phyloP scores from a whole-genome alignment of 2,888 invertebrate genomes.

The Lumbricus terrestris region DNA sequence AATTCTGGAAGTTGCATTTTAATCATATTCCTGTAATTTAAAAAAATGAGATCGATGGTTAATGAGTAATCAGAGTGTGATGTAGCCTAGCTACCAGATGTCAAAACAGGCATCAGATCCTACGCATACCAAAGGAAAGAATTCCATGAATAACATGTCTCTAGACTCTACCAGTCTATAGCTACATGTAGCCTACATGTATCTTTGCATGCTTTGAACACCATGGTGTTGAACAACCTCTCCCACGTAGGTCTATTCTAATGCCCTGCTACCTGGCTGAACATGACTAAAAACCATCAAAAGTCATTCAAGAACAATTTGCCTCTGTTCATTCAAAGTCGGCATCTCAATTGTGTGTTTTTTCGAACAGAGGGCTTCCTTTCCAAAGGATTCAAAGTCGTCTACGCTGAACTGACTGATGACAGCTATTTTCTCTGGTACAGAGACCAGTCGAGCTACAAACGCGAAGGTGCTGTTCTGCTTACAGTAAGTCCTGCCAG shows the following conservation, averaged over 20 bases:
- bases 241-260: background rate
- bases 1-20: no score
- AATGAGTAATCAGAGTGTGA: no score
- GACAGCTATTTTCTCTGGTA: conserved; percentile 86
- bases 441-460: conserved; percentile 64
- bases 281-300: no score
- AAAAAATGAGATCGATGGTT: no score
- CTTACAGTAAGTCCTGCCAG: conserved; percentile 18
- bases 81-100: no score
- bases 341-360: background rate
- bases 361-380: conserved; percentile 72
- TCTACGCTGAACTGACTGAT: conserved; percentile 80
- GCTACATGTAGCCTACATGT: no score
- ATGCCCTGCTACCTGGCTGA: no score
- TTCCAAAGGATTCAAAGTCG: conserved; percentile 79
- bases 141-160: background rate
- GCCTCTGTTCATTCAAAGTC: background rate
- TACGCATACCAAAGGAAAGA: background rate
- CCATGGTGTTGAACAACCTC: background rate
- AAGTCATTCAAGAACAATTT: background rate
- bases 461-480: conserved; percentile 25
- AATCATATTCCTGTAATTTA: no score
- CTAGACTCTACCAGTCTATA: background rate
- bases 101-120: no score
- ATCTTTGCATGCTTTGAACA: background rate